Conservation (phyloP, 2,113 vertebrate species). For the Oxyruncus cristatus region DNA sequence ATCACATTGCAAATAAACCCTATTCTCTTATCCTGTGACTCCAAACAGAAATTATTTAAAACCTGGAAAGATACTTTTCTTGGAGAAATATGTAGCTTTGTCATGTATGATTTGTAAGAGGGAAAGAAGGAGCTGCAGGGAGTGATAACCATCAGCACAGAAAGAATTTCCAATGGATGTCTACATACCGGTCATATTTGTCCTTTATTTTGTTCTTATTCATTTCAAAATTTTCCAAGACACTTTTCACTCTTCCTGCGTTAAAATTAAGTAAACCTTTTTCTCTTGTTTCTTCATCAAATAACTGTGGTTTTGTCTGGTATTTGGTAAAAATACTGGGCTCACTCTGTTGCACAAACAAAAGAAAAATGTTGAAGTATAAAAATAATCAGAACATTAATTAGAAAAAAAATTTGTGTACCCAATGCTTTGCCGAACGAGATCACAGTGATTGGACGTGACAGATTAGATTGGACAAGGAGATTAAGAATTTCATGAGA, state of each 20-base stretch:
- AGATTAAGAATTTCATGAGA: constrained; percentile 7
- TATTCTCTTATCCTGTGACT: neutral
- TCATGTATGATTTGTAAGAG: neutral
- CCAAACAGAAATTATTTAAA: neutral
- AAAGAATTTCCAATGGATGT: neutral
- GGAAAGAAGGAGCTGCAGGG: neutral
- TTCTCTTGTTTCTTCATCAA: constrained; percentile 80
- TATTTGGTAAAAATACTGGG: constrained; percentile 85
- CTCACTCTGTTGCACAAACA: constrained; percentile 78
- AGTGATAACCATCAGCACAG: neutral
- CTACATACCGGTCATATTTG: constrained; percentile 81
- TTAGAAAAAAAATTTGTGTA: neutral
- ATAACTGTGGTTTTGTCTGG: constrained; percentile 86
- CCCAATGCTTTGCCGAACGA: neutral
- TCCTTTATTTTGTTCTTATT: constrained; percentile 87
- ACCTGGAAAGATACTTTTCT: neutral
- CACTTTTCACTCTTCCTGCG: constrained; percentile 67
- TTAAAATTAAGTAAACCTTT: constrained; percentile 64
- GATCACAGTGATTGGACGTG: neutral
- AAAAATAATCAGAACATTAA: constrained; percentile 32
- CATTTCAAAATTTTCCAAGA: constrained; percentile 87
- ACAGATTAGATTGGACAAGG: neutral
- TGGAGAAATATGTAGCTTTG: neutral
- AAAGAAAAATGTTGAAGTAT: neutral
- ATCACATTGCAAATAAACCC: neutral